Percentiles rank a stretch among this genome's conserved stretches.
These are phyloP conservation scores for Scomber scombrus DNA, from an alignment of 2,113 vertebrate species.

Conservation along the genomic window DNA sequence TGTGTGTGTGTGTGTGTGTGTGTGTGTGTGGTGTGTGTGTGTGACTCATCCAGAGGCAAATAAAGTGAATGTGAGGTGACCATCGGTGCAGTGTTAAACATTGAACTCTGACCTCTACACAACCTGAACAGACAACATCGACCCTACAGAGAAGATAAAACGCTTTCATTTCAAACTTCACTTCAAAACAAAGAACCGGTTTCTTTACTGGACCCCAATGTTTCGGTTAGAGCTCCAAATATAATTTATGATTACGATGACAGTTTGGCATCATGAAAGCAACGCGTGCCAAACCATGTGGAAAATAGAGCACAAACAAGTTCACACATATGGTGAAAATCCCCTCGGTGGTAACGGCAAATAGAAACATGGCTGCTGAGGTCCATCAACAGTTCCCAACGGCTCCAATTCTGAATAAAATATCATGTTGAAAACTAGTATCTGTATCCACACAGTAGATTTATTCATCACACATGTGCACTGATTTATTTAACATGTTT, in stretches of 20 bases:
- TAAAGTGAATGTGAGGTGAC: constrained; percentile 34
- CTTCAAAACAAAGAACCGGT: neutral
- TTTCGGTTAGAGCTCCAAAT: neutral
- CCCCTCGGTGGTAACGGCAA: neutral
- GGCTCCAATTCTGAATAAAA: too few species aligned
- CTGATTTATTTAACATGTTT: too few species aligned
- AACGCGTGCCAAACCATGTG: too few species aligned
- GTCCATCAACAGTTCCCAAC: neutral
- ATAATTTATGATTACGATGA: neutral
- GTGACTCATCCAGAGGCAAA: constrained; percentile 21
- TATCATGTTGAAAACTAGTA: too few species aligned
- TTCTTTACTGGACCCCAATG: neutral
- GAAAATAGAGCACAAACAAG: neutral
- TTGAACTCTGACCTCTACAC: constrained; percentile 54
- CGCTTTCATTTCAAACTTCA: neutral
- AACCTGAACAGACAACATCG: too few species aligned
- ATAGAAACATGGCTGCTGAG: neutral
- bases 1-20: too few species aligned
- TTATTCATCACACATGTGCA: too few species aligned
- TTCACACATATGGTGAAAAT: neutral
- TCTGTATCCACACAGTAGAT: too few species aligned
- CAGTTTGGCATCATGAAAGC: neutral
- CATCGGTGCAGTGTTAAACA: constrained; percentile 41
- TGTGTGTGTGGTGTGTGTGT: constrained; percentile 3
- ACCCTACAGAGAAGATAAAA: neutral